Base-by-base conservation (phyloP, 2,888 invertebrate genomes). In the Molorchus minor region DNA sequence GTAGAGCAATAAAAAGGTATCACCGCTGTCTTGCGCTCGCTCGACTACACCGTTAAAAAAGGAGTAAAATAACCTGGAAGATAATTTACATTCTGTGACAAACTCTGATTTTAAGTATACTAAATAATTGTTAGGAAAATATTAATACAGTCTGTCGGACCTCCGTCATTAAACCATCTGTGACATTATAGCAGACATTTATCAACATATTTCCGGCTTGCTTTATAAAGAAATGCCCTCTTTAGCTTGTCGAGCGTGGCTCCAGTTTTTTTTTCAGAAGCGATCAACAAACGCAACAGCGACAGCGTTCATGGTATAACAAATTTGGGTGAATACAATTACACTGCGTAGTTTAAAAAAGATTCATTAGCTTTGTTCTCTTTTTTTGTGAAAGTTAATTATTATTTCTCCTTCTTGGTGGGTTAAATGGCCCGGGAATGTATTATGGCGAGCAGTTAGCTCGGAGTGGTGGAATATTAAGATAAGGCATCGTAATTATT, bases 81-180 rank as follows among this genome's bases (percentile, higher is more conserved):
- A n/a, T n/a, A n/a, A n/a, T n/a, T n/a, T n/a, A n/a, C n/a, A n/a
- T n/a, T n/a, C n/a, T n/a, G n/a, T n/a, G n/a, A n/a, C n/a, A n/a
- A n/a, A n/a, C n/a, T n/a, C n/a, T n/a, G n/a, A n/a, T n/a, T n/a
- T n/a, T n/a, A n/a, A n/a, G n/a, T n/a, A n/a, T 38, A 61, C 49
- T 49, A 53, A 47, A 46, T 58, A 61, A 56, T 58, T 59, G 60
- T 61, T 47, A 33, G 33, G 33, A 60, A 62, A 62, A 56, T 62
- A 58, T 56, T 58, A 56, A 61, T 61, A 53, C 46, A 49, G 30
- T 20, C 54, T 59, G 59, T 62, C 55, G 49, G 46, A 55, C 59
- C 59, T 58, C 55, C 45, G 57, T 62, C 65, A 58, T 62, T 65
- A 59, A 47, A 56, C 51, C 46, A 56, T 54, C 51, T 58, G 59